phyloP scores from a whole-genome alignment of 1,140 invertebrate genomes.

The Pantala flavescens region DNA sequence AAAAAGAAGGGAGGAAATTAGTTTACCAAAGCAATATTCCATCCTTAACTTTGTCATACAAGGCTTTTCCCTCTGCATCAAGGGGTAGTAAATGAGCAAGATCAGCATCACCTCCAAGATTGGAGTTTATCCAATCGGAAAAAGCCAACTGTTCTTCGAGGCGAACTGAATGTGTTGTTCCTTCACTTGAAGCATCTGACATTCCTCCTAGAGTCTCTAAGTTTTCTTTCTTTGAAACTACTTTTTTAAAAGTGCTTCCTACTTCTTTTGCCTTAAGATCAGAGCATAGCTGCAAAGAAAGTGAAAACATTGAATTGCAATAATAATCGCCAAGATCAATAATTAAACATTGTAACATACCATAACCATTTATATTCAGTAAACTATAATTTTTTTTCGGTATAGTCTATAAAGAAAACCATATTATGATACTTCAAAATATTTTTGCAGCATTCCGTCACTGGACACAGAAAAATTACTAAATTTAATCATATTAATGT shows the following conservation, averaged over 20 bases:
- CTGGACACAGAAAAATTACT: too few species aligned
- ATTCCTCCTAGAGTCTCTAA: slow-evolving; percentile 86
- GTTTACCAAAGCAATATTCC: slow-evolving; percentile 90
- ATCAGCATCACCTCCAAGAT: slow-evolving; percentile 79
- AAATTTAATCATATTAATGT: too few species aligned
- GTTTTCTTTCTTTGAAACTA: slow-evolving; percentile 87
- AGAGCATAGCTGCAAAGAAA: slow-evolving; percentile 57
- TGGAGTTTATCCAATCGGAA: slow-evolving; percentile 96
- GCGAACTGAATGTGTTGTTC: slow-evolving; percentile 84
- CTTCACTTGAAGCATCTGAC: slow-evolving; percentile 88
- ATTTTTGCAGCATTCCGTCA: too few species aligned
- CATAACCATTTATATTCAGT: not conserved
- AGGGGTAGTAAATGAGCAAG: slow-evolving; percentile 84
- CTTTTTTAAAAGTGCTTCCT: slow-evolving; percentile 80
- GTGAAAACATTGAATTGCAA: too few species aligned
- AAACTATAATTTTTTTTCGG: too few species aligned
- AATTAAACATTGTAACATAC: not conserved
- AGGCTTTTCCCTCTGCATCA: slow-evolving; percentile 71
- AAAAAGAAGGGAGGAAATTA: too few species aligned
- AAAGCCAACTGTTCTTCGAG: slow-evolving; percentile 97
- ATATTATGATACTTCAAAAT: too few species aligned
- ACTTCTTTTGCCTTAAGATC: slow-evolving; percentile 85
- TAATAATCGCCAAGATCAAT: not conserved
- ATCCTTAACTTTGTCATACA: slow-evolving; percentile 92
- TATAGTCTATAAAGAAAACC: too few species aligned